These are phyloP conservation scores for Mus spicilegus DNA, from an alignment of 2,113 vertebrate genomes.

Conservation along the genomic window DNA sequence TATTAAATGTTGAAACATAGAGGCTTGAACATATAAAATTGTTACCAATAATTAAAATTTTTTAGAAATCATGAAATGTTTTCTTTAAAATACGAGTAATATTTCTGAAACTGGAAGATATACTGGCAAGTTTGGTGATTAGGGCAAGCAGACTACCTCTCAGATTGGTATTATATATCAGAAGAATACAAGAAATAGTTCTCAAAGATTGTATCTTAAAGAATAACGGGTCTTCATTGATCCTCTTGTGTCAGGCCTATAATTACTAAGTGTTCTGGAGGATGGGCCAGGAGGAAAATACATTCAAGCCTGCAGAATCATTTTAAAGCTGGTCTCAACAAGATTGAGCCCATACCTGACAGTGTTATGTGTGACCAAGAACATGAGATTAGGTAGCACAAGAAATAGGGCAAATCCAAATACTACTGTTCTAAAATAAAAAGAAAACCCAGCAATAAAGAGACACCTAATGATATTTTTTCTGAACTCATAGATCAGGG, in stretches of 20 bases:
- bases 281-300: no score
- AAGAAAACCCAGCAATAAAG: not conserved
- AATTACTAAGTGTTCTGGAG: no score
- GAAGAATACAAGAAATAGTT: not conserved
- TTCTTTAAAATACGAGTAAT: not conserved
- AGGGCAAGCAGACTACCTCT: not conserved
- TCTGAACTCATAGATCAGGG: not conserved
- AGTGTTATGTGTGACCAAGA: not conserved
- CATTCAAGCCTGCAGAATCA: not conserved
- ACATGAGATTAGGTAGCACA: not conserved
- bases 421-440: not conserved
- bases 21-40: not conserved
- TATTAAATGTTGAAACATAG: not conserved
- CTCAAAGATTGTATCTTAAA: no score
- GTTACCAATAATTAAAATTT: not conserved
- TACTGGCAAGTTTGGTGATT: not conserved
- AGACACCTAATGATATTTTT: not conserved
- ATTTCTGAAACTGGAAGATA: not conserved
- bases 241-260: not conserved
- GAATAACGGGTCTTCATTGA: not conserved
- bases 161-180: not conserved
- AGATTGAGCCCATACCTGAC: not conserved
- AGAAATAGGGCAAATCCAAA: not conserved
- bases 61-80: not conserved
- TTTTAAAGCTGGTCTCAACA: not conserved